Evolutionary conservation across 2,888 invertebrate species (phyloP).

Genomic region (Drosophila neotestacea): DNA sequence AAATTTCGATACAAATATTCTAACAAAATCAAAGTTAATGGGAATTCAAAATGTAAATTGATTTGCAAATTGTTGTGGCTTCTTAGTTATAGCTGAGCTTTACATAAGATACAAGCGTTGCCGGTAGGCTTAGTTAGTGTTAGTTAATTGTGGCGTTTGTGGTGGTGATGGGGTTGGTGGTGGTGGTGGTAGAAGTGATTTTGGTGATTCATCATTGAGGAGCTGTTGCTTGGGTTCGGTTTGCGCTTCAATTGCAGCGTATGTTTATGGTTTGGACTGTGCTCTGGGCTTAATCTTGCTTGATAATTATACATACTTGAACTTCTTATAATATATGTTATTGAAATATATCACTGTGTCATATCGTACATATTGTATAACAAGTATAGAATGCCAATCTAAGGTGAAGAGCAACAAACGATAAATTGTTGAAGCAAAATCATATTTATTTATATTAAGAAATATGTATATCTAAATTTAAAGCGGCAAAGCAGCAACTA

Average conservation of each 20-base stretch:
- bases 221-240: slow-evolving; percentile 32
- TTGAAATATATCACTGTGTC: slow-evolving; percentile 83
- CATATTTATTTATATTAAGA: slow-evolving; percentile 56
- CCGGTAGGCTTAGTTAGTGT: slow-evolving; percentile 58
- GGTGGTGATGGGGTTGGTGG: slow-evolving; percentile 11
- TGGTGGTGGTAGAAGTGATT: not conserved
- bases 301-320: slow-evolving; percentile 51
- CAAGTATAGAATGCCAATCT: slow-evolving; percentile 54
- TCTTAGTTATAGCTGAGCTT: slow-evolving; percentile 72
- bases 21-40: not conserved
- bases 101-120: slow-evolving; percentile 57
- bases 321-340: slow-evolving; percentile 67
- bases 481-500: slow-evolving; percentile 75
- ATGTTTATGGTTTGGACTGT: slow-evolving; percentile 45
- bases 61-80: slow-evolving; percentile 76
- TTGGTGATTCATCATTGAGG: not conserved
- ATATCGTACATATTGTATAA: slow-evolving; percentile 85
- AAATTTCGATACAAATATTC: slow-evolving; percentile 37
- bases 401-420: slow-evolving; percentile 30
- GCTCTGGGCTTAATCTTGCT: slow-evolving; percentile 84
- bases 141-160: slow-evolving; percentile 49
- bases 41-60: slow-evolving; percentile 40
- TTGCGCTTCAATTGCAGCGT: slow-evolving; percentile 40
- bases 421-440: slow-evolving; percentile 43
- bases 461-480: slow-evolving; percentile 61